Evolutionary conservation across 2,888 invertebrate species (phyloP).

Genomic region (Leptinotarsa rubiginosa): DNA sequence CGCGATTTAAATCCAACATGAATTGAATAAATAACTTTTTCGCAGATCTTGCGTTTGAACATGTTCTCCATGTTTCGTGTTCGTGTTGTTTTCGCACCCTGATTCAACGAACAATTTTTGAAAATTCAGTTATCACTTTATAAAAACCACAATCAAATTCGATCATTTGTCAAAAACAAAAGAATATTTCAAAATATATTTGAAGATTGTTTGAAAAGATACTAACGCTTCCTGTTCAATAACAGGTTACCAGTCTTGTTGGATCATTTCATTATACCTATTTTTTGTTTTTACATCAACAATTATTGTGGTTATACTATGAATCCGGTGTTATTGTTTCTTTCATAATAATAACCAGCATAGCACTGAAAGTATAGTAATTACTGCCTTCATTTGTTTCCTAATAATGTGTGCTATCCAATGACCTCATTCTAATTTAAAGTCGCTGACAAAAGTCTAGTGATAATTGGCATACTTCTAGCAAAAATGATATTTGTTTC

Average conservation of each 20-base stretch:
- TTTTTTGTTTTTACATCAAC: conserved; percentile 15
- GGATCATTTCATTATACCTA: conserved; percentile 13
- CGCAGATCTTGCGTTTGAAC: no score
- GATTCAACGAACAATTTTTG: no score
- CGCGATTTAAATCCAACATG: no score
- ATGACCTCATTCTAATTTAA: conserved; percentile 7
- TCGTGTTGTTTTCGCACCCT: no score
- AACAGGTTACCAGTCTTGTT: neutral
- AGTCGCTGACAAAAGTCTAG: neutral
- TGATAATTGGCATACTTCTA: conserved; percentile 1
- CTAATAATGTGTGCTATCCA: conserved; percentile 4
- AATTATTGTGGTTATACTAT: conserved; percentile 24
- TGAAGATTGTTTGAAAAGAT: neutral
- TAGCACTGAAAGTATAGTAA: conserved; percentile 9
- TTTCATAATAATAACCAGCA: conserved; percentile 19
- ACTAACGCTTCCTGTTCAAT: neutral
- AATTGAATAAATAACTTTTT: no score
- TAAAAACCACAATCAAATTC: no score
- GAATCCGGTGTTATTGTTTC: conserved; percentile 21
- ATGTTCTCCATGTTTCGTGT: no score
- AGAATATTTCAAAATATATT: no score
- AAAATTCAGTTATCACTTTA: no score
- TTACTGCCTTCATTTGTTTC: conserved; percentile 19
- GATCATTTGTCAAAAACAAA: no score
- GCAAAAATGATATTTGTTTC: neutral